Conservation (phyloP, 2,888 invertebrate genomes). For the Plebejus argus region DNA sequence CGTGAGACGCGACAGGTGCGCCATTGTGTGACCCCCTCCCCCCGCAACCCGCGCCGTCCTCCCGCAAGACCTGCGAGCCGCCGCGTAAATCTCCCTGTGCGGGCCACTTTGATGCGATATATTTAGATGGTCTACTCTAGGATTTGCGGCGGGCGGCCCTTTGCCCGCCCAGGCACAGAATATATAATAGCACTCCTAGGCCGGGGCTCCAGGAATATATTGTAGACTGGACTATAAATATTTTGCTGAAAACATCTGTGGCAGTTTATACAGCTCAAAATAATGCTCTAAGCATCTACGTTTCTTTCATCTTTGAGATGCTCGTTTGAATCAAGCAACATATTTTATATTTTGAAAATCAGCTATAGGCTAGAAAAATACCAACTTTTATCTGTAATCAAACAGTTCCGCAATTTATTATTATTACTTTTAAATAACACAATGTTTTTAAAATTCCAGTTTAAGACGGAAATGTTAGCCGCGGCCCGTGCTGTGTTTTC, state of each 20-base stretch:
- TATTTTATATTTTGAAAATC: not conserved
- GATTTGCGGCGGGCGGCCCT: not conserved
- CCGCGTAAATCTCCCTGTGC: conserved; percentile 22
- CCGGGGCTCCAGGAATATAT: not conserved
- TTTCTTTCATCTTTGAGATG: no score
- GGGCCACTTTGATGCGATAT: conserved; percentile 21
- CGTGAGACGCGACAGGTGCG: conserved; percentile 50
- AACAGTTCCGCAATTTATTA: not conserved
- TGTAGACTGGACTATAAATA: not conserved
- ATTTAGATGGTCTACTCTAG: conserved; percentile 20
- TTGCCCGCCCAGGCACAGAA: not conserved
- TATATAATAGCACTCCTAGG: no score
- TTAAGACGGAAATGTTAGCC: not conserved
- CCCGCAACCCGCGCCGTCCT: not conserved
- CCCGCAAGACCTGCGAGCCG: conserved; percentile 14
- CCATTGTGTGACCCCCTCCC: conserved; percentile 45
- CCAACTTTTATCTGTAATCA: not conserved
- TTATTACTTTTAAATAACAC: not conserved
- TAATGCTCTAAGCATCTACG: no score
- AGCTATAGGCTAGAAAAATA: not conserved
- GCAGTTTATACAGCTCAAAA: no score
- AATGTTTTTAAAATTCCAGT: not conserved
- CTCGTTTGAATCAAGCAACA: not conserved
- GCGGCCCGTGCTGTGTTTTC: not conserved
- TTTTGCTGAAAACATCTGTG: not conserved